phyloP scores from a whole-genome alignment of 2,797 vertebrate species.

The Dicrostonyx torquatus region DNA sequence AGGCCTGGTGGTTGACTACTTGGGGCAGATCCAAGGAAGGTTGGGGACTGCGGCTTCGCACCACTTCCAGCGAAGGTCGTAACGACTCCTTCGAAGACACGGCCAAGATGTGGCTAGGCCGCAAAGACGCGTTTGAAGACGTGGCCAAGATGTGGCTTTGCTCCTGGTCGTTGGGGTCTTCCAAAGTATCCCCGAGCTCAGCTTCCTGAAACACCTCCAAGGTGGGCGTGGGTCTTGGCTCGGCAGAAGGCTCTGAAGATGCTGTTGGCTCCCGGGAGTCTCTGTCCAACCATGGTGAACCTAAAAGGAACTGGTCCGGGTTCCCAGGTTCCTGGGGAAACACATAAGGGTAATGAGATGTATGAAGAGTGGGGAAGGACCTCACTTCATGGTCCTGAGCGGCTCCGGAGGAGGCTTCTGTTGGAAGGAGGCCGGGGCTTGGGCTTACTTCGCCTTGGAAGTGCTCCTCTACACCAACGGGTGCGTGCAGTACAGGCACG shows the following conservation, averaged over 20 bases:
- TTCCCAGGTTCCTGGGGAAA: slow-evolving; percentile 56
- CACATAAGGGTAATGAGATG: neutral
- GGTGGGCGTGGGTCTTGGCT: neutral
- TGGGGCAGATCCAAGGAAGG: neutral
- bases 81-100: neutral
- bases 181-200: neutral
- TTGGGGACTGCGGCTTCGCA: neutral
- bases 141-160: neutral
- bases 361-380: neutral
- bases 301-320: slow-evolving; percentile 1
- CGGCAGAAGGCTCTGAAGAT: neutral
- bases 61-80: neutral
- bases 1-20: neutral
- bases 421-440: neutral
- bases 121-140: neutral
- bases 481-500: slow-evolving; percentile 71
- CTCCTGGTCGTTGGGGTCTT: neutral
- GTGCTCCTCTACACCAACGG: neutral
- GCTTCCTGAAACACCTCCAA: slow-evolving; percentile 14
- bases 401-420: neutral
- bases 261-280: neutral
- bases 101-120: neutral
- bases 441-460: neutral
- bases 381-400: neutral
- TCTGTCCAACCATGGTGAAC: neutral